phyloP scores from a whole-genome alignment of 2,797 vertebrate genomes.

The Tinamus major region DNA sequence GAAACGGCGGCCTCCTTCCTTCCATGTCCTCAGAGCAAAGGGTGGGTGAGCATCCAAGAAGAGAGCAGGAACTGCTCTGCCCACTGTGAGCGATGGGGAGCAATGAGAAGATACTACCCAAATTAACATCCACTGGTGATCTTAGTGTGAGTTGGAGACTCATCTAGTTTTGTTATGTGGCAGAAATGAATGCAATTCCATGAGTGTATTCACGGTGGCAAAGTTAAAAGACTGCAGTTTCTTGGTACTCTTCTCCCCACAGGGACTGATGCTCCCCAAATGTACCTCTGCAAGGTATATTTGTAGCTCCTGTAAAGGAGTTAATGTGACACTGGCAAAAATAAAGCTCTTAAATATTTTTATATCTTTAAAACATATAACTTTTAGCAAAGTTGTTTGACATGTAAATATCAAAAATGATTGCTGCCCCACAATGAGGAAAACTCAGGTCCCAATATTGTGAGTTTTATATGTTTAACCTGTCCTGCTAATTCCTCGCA shows the following conservation, averaged over 20 bases:
- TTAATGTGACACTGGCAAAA: not conserved
- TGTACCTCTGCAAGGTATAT: not conserved
- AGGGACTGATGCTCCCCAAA: not conserved
- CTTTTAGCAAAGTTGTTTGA: not conserved
- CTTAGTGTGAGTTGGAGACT: not conserved
- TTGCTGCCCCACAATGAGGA: not conserved
- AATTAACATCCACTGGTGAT: not conserved
- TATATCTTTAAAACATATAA: not conserved
- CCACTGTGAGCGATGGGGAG: not conserved
- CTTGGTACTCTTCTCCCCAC: not conserved
- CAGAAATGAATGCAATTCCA: not conserved
- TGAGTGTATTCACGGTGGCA: not conserved
- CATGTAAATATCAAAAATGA: not conserved
- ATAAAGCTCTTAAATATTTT: not conserved
- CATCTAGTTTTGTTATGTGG: not conserved
- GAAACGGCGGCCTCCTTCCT: not conserved
- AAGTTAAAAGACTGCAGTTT: not conserved
- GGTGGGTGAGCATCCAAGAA: not conserved
- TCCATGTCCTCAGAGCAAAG: not conserved
- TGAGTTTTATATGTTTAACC: not conserved
- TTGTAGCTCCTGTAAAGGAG: not conserved
- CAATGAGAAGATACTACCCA: not conserved
- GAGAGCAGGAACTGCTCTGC: not conserved
- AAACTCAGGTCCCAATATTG: rapidly evolving
- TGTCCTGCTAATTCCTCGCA: not conserved